Evolutionary conservation across 2,888 invertebrate genomes (phyloP).

Genomic region (Bombylius major): DNA sequence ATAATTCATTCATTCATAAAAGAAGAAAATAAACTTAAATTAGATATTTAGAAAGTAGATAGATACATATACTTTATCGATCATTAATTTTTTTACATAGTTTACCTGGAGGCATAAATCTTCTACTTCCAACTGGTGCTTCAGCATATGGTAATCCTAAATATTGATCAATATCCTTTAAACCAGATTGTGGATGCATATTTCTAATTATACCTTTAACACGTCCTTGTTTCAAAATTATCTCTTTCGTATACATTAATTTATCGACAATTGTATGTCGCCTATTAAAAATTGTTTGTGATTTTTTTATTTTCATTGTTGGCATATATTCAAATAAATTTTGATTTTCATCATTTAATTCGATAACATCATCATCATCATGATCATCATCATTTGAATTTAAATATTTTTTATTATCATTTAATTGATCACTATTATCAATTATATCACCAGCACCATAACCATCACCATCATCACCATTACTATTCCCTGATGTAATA

Average conservation of each 20-base stretch:
- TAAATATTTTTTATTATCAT: neutral
- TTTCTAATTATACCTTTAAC: constrained; percentile 56
- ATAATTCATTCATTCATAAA: too few species aligned
- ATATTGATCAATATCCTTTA: constrained; percentile 59
- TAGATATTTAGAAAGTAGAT: too few species aligned
- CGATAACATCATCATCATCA: neutral
- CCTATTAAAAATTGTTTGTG: constrained; percentile 26
- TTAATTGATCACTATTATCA: neutral
- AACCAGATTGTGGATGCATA: constrained; percentile 44
- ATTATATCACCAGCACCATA: too few species aligned
- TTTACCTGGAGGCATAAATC: constrained; percentile 75
- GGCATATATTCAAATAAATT: neutral
- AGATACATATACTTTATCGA: too few species aligned
- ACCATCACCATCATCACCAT: neutral
- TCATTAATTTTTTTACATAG: neutral
- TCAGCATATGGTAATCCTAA: constrained; percentile 73
- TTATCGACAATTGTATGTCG: constrained; percentile 30
- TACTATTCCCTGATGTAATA: neutral
- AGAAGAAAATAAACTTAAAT: too few species aligned
- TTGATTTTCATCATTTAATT: neutral
- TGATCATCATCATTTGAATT: too few species aligned
- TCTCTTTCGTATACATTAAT: constrained; percentile 43
- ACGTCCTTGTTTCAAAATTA: constrained; percentile 53
- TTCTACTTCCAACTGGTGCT: constrained; percentile 55
- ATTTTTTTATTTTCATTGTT: neutral